Percentiles rank a stretch among this genome's conserved stretches.
phyloP scores from a whole-genome alignment of 2,113 vertebrate species.

The Castor canadensis region DNA sequence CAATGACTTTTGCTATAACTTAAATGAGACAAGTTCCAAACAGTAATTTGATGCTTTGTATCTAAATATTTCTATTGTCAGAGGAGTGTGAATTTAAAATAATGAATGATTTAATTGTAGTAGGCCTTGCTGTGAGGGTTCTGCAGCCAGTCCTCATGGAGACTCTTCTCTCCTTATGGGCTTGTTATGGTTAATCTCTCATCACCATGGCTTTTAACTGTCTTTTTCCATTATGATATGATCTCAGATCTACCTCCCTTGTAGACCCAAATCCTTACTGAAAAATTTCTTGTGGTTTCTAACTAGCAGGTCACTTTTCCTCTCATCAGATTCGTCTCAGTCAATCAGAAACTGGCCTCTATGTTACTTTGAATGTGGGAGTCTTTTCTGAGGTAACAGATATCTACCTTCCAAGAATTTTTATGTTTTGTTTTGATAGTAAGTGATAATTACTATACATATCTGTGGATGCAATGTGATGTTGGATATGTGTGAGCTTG shows the following conservation, averaged over 20 bases:
- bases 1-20: neutral
- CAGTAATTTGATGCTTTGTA: neutral
- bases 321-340: neutral
- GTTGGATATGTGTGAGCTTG: too few relatives aligned
- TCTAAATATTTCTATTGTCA: neutral
- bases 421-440: neutral
- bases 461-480: neutral
- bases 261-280: neutral
- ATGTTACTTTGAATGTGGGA: neutral
- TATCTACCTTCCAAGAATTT: neutral
- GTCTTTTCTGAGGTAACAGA: neutral
- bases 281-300: neutral
- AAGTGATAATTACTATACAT: neutral
- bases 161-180: neutral
- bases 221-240: neutral
- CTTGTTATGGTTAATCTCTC: too few relatives aligned
- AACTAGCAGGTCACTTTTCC: neutral
- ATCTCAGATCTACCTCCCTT: neutral
- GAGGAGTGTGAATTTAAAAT: neutral
- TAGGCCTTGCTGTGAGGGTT: neutral
- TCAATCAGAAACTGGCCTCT: neutral
- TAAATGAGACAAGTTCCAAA: neutral
- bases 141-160: neutral
- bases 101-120: neutral
- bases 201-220: neutral